Percentiles rank a stretch among this genome's conserved stretches.
phyloP scores from a whole-genome alignment of 2,113 vertebrate genomes.

The Labeo catla region DNA sequence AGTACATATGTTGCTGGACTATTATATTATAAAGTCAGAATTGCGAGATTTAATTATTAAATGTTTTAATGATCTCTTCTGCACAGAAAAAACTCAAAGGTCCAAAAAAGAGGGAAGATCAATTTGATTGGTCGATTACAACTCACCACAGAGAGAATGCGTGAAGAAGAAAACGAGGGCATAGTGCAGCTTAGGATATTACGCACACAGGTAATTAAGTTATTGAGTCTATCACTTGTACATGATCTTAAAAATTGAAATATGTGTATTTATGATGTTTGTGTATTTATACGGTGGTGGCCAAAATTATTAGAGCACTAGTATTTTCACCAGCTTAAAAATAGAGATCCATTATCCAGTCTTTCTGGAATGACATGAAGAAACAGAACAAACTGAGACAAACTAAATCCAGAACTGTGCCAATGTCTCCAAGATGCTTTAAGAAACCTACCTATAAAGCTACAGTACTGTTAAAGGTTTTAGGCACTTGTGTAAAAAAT shows the following conservation, averaged over 20 bases:
- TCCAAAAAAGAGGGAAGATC: conserved; percentile 97
- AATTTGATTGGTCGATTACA: conserved; percentile 97
- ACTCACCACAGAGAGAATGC: conserved; percentile 95
- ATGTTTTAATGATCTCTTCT: conserved; percentile 10
- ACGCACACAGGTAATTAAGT: conserved; percentile 87
- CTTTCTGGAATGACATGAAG: too few species aligned
- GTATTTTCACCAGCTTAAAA: too few species aligned
- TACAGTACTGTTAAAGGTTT: too few species aligned
- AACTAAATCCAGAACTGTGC: too few species aligned
- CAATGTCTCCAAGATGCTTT: too few species aligned
- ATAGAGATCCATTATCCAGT: too few species aligned
- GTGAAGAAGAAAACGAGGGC: conserved; percentile 95
- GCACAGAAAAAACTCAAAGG: conserved; percentile 95
- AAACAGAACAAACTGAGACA: too few species aligned
- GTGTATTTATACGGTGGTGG: not conserved
- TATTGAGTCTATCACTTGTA: too few species aligned
- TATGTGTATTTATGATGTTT: not conserved
- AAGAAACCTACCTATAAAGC: too few species aligned
- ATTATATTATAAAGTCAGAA: not conserved
- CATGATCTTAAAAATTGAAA: not conserved
- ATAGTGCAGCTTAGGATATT: conserved; percentile 95
- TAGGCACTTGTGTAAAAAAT: too few species aligned
- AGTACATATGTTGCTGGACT: not conserved
- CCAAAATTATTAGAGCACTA: too few species aligned
- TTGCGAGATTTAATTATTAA: not conserved